Evolutionary conservation across 2,888 invertebrate genomes (phyloP), one percentile per base, ranked within the genome.

Genomic region (Priocnemis perturbator): DNA sequence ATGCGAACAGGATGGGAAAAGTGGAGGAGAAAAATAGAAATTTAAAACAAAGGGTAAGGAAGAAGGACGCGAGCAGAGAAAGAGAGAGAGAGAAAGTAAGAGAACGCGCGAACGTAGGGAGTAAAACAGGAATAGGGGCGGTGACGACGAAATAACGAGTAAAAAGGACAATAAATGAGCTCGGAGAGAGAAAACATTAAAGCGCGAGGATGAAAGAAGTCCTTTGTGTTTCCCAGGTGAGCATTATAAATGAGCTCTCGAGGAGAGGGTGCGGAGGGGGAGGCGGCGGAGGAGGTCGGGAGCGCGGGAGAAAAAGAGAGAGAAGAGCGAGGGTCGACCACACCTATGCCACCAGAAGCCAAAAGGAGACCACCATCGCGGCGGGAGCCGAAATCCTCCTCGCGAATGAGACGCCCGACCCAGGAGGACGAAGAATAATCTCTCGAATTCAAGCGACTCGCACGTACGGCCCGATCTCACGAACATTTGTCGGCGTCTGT

Each of bases 201-300:
- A 84, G 83, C 82, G 80, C 78, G 74, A 79, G 82, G 78, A 81
- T 81, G 83, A 80, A 83, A 81, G 81, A 82, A 78, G 79, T 77
- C 73, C 84, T 86, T 86, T 86, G 87, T 85, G 86, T 83, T 83
- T 83, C 83, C 83, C 85, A 85, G 86, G 82, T 82, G 85, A 85
- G 85, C 79, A 82, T 86, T 86, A 87, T 86, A 87, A 87, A 87
- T 86, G 87, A 87, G 86, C 81, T 78, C 75, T 68, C 74, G 60
- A 62, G 61, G 67, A 69, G 67, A 67, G 72, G 64, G 71, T 64
- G 66, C 61, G 59, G 55, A 67, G 71, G 69, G 60, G 71, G 68
- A 74, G 73, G 60, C 55, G 37, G 37, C 15, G 61, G 9, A 26
- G 23, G 20, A 37, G 21, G 26, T 5, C 14, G 26, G 55, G 60